phyloP scores from a whole-genome alignment of 2,888 invertebrate species.

The Anorthoa munda region DNA sequence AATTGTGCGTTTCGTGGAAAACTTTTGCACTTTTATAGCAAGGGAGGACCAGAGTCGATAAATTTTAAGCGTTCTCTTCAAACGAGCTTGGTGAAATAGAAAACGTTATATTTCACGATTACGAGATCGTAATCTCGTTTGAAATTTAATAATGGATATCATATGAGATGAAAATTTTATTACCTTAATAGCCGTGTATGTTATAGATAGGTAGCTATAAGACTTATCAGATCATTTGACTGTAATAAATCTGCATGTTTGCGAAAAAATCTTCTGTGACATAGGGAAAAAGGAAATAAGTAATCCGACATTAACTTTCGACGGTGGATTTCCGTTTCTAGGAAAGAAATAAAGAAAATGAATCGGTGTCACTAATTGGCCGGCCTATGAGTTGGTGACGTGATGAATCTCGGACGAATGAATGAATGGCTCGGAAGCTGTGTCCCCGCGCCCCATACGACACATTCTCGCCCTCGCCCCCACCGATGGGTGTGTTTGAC shows the following conservation, averaged over 20 bases:
- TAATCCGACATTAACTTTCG: constrained; percentile 61
- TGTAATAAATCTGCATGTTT: constrained; percentile 29
- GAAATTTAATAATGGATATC: constrained; percentile 84
- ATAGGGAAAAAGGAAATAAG: constrained; percentile 52
- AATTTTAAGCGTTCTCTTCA: constrained; percentile 80
- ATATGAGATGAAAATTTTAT: constrained; percentile 77
- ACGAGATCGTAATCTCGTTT: constrained; percentile 82
- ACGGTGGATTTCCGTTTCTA: constrained; percentile 54
- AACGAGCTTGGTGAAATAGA: constrained; percentile 79
- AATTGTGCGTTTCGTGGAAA: constrained; percentile 80
- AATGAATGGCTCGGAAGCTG: constrained; percentile 76
- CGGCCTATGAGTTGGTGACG: constrained; percentile 76
- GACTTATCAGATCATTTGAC: constrained; percentile 34
- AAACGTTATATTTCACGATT: constrained; percentile 84
- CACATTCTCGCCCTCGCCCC: constrained; percentile 80
- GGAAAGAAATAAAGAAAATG: constrained; percentile 73
- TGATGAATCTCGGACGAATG: constrained; percentile 79
- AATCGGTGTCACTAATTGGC: constrained; percentile 79
- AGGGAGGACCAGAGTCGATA: constrained; percentile 80
- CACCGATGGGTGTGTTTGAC: constrained; percentile 81
- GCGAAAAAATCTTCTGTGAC: constrained; percentile 21
- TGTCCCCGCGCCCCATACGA: constrained; percentile 72
- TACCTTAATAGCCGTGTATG: constrained; percentile 67
- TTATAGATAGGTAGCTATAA: constrained; percentile 32
- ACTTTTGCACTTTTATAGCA: constrained; percentile 83